These are phyloP conservation scores for Platypus cylindrus DNA, from an alignment of 2,888 invertebrate species.

Conservation along the genomic window DNA sequence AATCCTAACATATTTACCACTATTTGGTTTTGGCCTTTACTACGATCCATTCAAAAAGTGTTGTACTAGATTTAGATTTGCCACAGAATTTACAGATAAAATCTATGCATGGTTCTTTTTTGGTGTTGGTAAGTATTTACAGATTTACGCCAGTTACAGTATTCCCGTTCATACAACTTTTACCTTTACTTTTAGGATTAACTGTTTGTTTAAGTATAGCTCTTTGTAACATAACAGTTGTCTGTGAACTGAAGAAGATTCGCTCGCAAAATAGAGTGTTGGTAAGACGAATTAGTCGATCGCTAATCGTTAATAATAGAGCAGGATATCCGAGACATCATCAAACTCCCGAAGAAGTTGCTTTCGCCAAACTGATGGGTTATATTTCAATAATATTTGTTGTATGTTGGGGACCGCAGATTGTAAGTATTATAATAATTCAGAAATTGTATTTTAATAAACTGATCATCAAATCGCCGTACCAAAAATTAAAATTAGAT, in stretches of 20 bases:
- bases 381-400: slow-evolving; percentile 71
- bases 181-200: slow-evolving; percentile 41
- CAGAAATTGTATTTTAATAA: no score
- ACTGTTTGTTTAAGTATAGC: slow-evolving; percentile 62
- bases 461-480: no score
- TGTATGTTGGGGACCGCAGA: slow-evolving; percentile 78
- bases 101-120: slow-evolving; percentile 68
- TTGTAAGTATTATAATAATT: no score
- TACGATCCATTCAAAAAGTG: slow-evolving; percentile 38
- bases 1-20: slow-evolving; percentile 59
- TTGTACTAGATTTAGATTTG: slow-evolving; percentile 64
- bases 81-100: slow-evolving; percentile 47
- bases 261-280: slow-evolving; percentile 32
- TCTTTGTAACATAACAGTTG: slow-evolving; percentile 72
- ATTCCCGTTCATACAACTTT: no score
- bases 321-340: slow-evolving; percentile 27
- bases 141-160: no score
- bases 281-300: slow-evolving; percentile 34
- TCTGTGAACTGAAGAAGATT: slow-evolving; percentile 56
- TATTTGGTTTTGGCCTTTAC: slow-evolving; percentile 62
- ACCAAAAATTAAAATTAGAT: no score
- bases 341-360: slow-evolving; percentile 70
- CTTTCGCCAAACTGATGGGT: slow-evolving; percentile 76
- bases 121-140: slow-evolving; percentile 50
- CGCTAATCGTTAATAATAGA: slow-evolving; percentile 27